These are phyloP conservation scores for Scomberomorus guttatus DNA, from an alignment of 2,797 vertebrate genomes.

Conservation along the genomic window DNA sequence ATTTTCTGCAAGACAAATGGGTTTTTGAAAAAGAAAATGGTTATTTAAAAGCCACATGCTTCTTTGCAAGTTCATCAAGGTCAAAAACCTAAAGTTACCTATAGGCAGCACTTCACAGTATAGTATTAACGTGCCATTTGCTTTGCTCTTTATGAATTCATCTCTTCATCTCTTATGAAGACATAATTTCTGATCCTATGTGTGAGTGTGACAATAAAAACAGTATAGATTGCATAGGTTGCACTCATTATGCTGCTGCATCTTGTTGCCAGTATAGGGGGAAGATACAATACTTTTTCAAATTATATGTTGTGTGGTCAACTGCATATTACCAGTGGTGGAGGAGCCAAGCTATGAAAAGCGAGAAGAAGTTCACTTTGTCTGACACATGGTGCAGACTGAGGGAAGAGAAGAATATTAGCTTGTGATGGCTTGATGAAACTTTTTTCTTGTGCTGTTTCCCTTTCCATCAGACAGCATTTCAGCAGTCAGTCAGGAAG, in stretches of 20 bases:
- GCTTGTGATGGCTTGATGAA: slow-evolving; percentile 39
- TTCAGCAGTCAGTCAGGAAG: slow-evolving; percentile 16
- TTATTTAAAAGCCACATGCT: slow-evolving; percentile 22
- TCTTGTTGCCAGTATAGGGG: neutral
- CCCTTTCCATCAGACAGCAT: slow-evolving; percentile 29
- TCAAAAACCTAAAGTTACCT: slow-evolving; percentile 38
- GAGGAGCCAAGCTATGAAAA: no score
- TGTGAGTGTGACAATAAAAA: neutral
- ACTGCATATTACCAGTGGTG: neutral
- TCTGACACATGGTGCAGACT: slow-evolving; percentile 14
- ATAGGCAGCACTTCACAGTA: slow-evolving; percentile 19
- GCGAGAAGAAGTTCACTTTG: neutral
- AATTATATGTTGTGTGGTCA: neutral
- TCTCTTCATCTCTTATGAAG: slow-evolving; percentile 19
- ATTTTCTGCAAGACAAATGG: slow-evolving; percentile 21
- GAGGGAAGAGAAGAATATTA: slow-evolving; percentile 13
- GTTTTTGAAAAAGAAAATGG: slow-evolving; percentile 25
- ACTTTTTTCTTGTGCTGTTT: slow-evolving; percentile 3
- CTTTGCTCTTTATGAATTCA: slow-evolving; percentile 27
- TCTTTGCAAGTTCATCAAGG: slow-evolving; percentile 38
- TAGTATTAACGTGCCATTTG: slow-evolving; percentile 54
- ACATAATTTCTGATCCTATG: slow-evolving; percentile 11
- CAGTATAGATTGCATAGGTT: neutral
- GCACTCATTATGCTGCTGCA: neutral
- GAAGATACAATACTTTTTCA: neutral